phyloP scores from a whole-genome alignment of 1,140 invertebrate species.

The Diorhabda carinulata region DNA sequence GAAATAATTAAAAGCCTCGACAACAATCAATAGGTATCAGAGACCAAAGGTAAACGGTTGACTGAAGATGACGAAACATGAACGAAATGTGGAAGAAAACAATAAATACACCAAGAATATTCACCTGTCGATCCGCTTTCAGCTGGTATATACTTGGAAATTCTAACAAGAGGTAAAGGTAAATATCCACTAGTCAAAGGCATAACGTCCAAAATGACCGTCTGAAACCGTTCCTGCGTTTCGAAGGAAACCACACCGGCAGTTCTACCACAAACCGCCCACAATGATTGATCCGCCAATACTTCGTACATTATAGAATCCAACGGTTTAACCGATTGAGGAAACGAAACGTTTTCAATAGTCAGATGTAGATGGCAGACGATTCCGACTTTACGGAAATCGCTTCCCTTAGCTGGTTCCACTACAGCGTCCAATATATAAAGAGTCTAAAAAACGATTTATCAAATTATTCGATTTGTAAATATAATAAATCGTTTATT shows the following conservation, averaged over 20 bases:
- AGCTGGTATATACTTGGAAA: conserved; percentile 89
- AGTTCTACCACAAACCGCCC: conserved; percentile 86
- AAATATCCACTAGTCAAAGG: conserved; percentile 84
- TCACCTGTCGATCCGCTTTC: conserved; percentile 51
- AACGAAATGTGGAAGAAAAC: too few relatives aligned
- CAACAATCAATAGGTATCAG: too few relatives aligned
- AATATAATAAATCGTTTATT: neutral
- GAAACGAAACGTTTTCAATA: conserved; percentile 53
- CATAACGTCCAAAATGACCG: conserved; percentile 83
- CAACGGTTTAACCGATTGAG: conserved; percentile 18
- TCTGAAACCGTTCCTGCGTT: conserved; percentile 55
- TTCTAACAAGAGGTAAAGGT: conserved; percentile 78
- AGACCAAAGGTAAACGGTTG: too few relatives aligned
- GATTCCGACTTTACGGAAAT: conserved; percentile 83
- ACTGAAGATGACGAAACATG: too few relatives aligned
- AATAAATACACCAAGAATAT: too few relatives aligned
- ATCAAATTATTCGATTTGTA: neutral
- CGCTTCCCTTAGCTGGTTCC: conserved; percentile 74
- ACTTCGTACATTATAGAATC: conserved; percentile 89
- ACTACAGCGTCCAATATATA: conserved; percentile 78
- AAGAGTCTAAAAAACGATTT: conserved; percentile 62
- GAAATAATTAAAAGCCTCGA: too few relatives aligned
- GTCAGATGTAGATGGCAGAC: conserved; percentile 81
- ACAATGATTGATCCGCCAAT: conserved; percentile 82
- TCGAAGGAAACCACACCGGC: conserved; percentile 82